Percentiles rank a stretch among this genome's conserved stretches.
Conservation (phyloP, 2,797 vertebrate species). For the Myripristis murdjan region DNA sequence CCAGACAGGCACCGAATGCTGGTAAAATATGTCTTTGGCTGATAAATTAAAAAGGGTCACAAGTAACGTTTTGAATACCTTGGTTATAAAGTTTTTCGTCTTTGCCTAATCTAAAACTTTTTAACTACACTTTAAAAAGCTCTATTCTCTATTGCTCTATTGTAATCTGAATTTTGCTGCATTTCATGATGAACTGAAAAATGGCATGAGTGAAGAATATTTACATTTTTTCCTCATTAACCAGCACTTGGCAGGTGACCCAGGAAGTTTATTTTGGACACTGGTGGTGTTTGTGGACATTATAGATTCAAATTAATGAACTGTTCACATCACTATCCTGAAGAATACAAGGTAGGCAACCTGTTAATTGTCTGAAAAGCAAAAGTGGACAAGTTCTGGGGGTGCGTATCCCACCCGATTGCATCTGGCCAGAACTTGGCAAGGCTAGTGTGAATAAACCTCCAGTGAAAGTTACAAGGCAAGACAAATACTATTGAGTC, state of each 20-base stretch:
- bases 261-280: constrained; percentile 20
- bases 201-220: constrained; percentile 1
- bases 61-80: not conserved
- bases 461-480: constrained; percentile 45
- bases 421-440: constrained; percentile 49
- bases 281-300: constrained; percentile 2
- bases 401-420: constrained; percentile 9
- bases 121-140: too few relatives aligned
- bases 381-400: constrained; percentile 27
- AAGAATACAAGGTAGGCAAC: constrained; percentile 6
- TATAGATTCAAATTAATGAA: not conserved
- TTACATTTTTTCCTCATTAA: constrained; percentile 32
- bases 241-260: constrained; percentile 31
- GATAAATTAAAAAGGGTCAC: not conserved
- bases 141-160: too few relatives aligned
- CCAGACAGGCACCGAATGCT: not conserved
- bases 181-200: not conserved
- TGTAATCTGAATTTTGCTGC: too few relatives aligned
- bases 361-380: constrained; percentile 14
- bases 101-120: too few relatives aligned
- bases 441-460: constrained; percentile 39
- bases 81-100: too few relatives aligned
- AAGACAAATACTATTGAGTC: constrained; percentile 63
- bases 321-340: not conserved
- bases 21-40: not conserved